These are phyloP conservation scores for Leptobrachium ailaonicum DNA, from an alignment of 2,113 vertebrate genomes.

Conservation along the genomic window DNA sequence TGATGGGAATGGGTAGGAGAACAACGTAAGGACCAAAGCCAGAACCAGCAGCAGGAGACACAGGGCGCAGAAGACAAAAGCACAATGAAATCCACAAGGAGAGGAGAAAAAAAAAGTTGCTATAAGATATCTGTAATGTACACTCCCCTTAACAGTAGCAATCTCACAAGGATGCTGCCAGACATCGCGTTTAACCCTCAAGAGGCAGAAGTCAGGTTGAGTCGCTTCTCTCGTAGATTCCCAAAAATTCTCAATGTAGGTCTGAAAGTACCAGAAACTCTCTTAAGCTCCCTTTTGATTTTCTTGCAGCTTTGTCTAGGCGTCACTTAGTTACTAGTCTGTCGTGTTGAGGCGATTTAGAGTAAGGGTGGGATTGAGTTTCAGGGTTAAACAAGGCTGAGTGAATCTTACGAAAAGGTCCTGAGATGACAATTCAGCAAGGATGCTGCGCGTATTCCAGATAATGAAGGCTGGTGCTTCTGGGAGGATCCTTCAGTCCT, in stretches of 20 bases:
- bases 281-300: not conserved
- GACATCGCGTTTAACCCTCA: constrained; percentile 6
- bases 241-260: too few species aligned
- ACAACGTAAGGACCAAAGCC: not conserved
- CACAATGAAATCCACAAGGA: constrained; percentile 18
- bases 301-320: not conserved
- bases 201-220: not conserved
- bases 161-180: not conserved
- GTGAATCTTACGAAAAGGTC: not conserved
- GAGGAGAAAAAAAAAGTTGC: constrained; percentile 24
- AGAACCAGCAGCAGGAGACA: not conserved
- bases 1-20: not conserved
- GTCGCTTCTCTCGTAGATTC: too few species aligned
- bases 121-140: not conserved
- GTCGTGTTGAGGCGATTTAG: not conserved
- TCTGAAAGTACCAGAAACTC: too few species aligned
- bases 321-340: not conserved
- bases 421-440: not conserved
- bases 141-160: constrained; percentile 1
- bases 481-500: constrained; percentile 13
- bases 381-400: too few species aligned
- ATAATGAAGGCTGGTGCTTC: not conserved
- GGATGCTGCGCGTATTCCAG: not conserved
- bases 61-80: not conserved
- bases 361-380: not conserved